A percentile compares a stretch with the other conserved stretches of the same genome.
These are phyloP conservation scores for honey bee (Apis mellifera) DNA, from an alignment of 1,140 invertebrate species.

Conservation along the genomic window DNA sequence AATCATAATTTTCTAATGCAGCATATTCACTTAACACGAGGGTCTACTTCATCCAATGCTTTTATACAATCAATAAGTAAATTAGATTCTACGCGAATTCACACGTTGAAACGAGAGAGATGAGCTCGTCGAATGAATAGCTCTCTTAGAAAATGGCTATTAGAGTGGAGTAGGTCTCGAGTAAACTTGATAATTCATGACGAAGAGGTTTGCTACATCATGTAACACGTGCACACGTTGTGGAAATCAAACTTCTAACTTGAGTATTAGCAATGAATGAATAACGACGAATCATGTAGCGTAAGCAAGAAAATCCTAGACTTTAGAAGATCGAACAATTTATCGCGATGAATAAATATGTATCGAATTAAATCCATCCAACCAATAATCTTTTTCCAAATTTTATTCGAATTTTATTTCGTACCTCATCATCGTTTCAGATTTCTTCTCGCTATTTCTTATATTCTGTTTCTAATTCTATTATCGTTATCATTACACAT, in stretches of 20 bases:
- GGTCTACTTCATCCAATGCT: no score
- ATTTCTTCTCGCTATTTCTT: no score
- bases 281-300: not conserved
- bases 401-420: no score
- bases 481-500: no score
- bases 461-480: no score
- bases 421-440: no score
- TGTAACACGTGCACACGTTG: no score
- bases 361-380: not conserved
- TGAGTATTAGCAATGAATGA: not conserved
- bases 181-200: slow-evolving; percentile 10
- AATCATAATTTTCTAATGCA: no score
- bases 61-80: no score
- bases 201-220: not conserved
- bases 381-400: not conserved
- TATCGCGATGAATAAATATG: not conserved
- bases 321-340: no score
- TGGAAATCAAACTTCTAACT: not conserved
- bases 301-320: not conserved
- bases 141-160: not conserved
- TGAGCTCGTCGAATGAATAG: not conserved
- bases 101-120: not conserved
- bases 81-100: not conserved
- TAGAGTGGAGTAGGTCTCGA: no score
- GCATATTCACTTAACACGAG: no score